Evolutionary conservation across 2,797 vertebrate genomes (phyloP).

Genomic region (Typhlichthys subterraneus): DNA sequence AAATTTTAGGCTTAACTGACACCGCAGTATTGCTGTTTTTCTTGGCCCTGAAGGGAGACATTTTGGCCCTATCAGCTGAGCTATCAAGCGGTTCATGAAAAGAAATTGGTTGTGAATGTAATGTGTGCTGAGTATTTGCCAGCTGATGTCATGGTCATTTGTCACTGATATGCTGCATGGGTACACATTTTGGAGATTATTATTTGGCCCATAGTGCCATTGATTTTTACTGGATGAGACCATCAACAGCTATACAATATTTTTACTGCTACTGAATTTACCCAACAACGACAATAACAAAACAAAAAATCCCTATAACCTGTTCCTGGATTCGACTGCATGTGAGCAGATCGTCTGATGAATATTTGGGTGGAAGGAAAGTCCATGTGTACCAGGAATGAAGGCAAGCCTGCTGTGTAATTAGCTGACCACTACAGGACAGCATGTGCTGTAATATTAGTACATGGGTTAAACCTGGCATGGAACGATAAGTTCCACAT

Average conservation of each 20-base stretch:
- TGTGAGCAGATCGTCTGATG: neutral
- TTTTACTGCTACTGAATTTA: no score
- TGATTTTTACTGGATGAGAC: neutral
- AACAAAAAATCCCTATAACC: no score
- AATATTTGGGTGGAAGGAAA: neutral
- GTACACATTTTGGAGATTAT: no score
- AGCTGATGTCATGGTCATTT: slow-evolving; percentile 55
- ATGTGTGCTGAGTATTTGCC: slow-evolving; percentile 28
- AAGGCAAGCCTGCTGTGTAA: neutral
- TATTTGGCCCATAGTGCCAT: neutral
- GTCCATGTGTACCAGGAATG: neutral
- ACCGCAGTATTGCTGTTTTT: slow-evolving; percentile 51
- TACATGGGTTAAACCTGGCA: neutral
- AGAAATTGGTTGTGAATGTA: slow-evolving; percentile 37
- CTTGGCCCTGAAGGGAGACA: slow-evolving; percentile 51
- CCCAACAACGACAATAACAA: no score
- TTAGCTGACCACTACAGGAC: neutral
- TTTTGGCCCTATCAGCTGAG: slow-evolving; percentile 38
- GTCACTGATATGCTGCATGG: slow-evolving; percentile 1
- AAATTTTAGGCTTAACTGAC: slow-evolving; percentile 49
- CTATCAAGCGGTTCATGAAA: slow-evolving; percentile 50
- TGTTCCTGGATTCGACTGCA: neutral
- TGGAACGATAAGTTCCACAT: neutral
- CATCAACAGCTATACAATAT: no score
- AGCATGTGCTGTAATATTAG: neutral